phyloP scores from a whole-genome alignment of 2,888 invertebrate genomes.

The Gandaritis pyraliata region DNA sequence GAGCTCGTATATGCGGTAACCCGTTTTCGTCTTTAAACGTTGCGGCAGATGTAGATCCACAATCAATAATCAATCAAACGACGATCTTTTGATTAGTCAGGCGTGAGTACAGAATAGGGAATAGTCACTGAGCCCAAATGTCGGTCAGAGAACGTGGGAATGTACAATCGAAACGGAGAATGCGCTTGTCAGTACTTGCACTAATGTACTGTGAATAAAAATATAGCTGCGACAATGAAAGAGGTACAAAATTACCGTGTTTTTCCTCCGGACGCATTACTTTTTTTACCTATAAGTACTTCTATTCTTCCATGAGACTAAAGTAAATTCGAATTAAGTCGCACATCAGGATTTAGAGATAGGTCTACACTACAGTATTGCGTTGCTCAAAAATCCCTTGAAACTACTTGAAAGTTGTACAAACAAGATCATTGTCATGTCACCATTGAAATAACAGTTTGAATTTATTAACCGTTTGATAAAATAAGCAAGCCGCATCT shows the following conservation, averaged over 20 bases:
- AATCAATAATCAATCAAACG: slow-evolving; percentile 77
- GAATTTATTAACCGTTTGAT: too few species aligned
- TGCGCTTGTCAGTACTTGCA: slow-evolving; percentile 35
- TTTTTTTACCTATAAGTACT: too few species aligned
- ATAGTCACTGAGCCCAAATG: slow-evolving; percentile 47
- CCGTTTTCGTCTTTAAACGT: slow-evolving; percentile 10
- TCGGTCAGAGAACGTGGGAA: slow-evolving; percentile 70
- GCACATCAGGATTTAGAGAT: neutral
- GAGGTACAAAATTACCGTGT: slow-evolving; percentile 11
- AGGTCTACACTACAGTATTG: too few species aligned
- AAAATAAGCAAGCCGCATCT: too few species aligned
- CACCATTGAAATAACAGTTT: too few species aligned
- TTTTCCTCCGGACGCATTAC: slow-evolving; percentile 11
- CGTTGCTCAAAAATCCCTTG: too few species aligned
- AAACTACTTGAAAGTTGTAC: too few species aligned
- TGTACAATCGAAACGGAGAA: slow-evolving; percentile 45
- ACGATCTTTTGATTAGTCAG: slow-evolving; percentile 71
- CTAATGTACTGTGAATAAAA: slow-evolving; percentile 24
- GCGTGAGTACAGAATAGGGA: slow-evolving; percentile 34
- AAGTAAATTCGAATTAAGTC: neutral
- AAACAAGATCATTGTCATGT: too few species aligned
- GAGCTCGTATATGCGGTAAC: neutral
- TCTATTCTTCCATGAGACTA: neutral
- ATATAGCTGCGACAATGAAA: slow-evolving; percentile 25
- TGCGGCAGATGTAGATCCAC: slow-evolving; percentile 49